Percentiles rank a stretch among this genome's conserved stretches.
Evolutionary conservation across 2,888 invertebrate species (phyloP).

Genomic region (Scaptomyza cyrtandrae): DNA sequence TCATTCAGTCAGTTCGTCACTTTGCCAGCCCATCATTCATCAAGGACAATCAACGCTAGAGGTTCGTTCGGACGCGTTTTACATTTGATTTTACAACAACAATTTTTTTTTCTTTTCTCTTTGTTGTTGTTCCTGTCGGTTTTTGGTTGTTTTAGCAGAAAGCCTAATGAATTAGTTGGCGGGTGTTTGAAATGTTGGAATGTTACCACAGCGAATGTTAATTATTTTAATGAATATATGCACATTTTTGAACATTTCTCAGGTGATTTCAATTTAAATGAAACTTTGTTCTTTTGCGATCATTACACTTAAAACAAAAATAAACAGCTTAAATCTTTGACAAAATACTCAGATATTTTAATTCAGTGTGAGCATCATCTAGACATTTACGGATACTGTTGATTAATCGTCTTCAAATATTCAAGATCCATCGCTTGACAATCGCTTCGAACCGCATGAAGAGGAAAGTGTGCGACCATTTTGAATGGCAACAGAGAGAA

Average conservation of each 20-base stretch:
- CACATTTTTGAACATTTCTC: not conserved
- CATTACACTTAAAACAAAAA: too few relatives aligned
- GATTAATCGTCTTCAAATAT: too few relatives aligned
- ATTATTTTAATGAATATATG: conserved; percentile 53
- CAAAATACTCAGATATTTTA: too few relatives aligned
- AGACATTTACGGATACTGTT: too few relatives aligned
- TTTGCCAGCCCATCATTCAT: conserved; percentile 61
- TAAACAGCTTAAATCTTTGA: too few relatives aligned
- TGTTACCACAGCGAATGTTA: not conserved
- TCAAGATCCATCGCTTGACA: too few relatives aligned
- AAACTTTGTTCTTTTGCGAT: not conserved
- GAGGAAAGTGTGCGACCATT: too few relatives aligned
- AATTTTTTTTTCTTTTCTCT: conserved; percentile 12
- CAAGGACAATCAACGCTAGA: conserved; percentile 61
- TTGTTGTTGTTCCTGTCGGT: conserved; percentile 6
- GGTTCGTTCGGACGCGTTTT: conserved; percentile 56
- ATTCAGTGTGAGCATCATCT: too few relatives aligned
- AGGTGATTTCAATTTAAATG: not conserved
- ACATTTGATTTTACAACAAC: conserved; percentile 53
- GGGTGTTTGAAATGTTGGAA: conserved; percentile 7
- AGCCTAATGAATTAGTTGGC: conserved; percentile 51
- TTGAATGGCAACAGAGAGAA: too few relatives aligned
- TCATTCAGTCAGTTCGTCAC: conserved; percentile 31
- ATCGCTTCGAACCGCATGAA: too few relatives aligned
- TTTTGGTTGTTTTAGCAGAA: not conserved